Evolutionary conservation across 1,140 invertebrate genomes (phyloP).

Genomic region (Notospermus geniculatus): DNA sequence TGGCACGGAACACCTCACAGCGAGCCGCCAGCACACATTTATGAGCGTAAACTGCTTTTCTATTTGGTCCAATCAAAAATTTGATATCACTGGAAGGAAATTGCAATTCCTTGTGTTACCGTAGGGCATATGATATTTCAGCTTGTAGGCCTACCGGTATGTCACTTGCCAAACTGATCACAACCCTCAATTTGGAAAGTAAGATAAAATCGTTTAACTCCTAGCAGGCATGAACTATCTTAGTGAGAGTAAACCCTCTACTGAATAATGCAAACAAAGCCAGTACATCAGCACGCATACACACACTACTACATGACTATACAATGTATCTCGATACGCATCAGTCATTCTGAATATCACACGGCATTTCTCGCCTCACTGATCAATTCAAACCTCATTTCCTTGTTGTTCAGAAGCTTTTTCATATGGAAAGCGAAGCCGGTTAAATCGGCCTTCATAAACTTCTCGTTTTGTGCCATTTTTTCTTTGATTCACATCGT

Average conservation of each 20-base stretch:
- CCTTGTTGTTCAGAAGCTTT: conserved; percentile 49
- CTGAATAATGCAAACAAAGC: too few species aligned
- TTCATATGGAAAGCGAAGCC: conserved; percentile 59
- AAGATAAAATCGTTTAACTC: too few species aligned
- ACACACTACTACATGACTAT: too few species aligned
- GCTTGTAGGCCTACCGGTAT: not conserved
- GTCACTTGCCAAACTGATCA: conserved; percentile 67
- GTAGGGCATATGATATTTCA: conserved; percentile 63
- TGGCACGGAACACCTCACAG: conserved; percentile 52
- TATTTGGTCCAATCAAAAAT: conserved; percentile 47
- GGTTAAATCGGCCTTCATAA: conserved; percentile 36
- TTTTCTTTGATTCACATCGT: conserved; percentile 5
- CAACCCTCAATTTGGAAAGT: too few species aligned
- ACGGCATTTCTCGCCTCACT: conserved; percentile 76
- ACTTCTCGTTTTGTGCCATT: conserved; percentile 30
- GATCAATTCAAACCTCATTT: conserved; percentile 35
- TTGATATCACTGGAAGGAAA: conserved; percentile 59
- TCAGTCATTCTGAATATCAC: conserved; percentile 76
- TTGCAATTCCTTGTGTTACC: conserved; percentile 69
- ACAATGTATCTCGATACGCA: conserved; percentile 78
- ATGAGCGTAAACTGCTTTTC: conserved; percentile 50
- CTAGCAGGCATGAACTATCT: too few species aligned
- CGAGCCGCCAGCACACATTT: conserved; percentile 49
- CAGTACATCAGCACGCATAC: too few species aligned
- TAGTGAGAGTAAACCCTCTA: too few species aligned